Conservation (phyloP, 2,113 vertebrate species). For the Microtus montanus region DNA sequence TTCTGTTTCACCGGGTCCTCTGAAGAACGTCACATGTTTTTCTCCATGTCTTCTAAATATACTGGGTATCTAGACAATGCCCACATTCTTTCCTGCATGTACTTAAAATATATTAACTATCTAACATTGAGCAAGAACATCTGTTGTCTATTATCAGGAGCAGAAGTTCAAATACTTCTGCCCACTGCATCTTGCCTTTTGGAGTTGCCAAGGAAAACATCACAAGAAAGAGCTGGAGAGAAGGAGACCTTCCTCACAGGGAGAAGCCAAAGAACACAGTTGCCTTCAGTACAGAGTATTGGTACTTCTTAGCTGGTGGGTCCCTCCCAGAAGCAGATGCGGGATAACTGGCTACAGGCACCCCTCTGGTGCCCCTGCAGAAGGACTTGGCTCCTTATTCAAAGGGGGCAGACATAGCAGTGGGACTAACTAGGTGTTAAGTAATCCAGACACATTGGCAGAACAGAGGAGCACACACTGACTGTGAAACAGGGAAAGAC, state of each 20-base stretch:
- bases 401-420: background rate
- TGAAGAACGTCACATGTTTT: background rate
- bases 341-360: no score
- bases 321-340: background rate
- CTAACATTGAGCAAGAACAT: background rate
- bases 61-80: background rate
- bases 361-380: background rate
- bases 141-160: slow-evolving; percentile 15
- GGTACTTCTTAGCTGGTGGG: background rate
- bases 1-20: background rate
- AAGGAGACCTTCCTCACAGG: background rate
- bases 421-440: background rate
- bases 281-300: background rate
- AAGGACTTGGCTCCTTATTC: background rate
- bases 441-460: background rate
- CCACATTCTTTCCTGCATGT: background rate
- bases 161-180: slow-evolving; percentile 41
- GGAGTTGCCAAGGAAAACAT: slow-evolving; percentile 46
- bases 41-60: background rate
- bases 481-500: background rate
- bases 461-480: background rate
- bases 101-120: slow-evolving; percentile 22
- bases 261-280: background rate
- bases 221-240: background rate
- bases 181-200: background rate